A percentile compares a stretch with the other conserved stretches of the same genome.
Conservation (phyloP, 2,113 vertebrate species). For the Butorides virescens region DNA sequence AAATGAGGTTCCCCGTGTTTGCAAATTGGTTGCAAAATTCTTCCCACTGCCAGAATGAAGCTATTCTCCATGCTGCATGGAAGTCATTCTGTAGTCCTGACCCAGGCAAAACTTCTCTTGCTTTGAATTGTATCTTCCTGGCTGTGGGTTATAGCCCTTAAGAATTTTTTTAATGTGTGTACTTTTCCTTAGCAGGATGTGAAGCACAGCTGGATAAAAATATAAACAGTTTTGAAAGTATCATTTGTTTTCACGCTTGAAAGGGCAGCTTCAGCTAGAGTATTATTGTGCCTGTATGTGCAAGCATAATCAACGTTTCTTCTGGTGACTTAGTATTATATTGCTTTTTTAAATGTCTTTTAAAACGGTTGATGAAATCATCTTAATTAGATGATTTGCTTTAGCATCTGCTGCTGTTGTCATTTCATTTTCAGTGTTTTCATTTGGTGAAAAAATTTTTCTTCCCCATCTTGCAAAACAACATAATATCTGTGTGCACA, state of each 20-base stretch:
- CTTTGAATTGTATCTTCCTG: neutral
- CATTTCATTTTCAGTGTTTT: slow-evolving; percentile 34
- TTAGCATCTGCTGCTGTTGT: slow-evolving; percentile 48
- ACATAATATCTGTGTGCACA: neutral
- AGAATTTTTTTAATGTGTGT: neutral
- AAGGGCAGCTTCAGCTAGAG: neutral
- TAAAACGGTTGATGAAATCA: slow-evolving; percentile 10
- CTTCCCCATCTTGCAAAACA: neutral
- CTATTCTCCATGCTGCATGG: neutral
- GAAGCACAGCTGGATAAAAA: slow-evolving; percentile 36
- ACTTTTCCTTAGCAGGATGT: neutral
- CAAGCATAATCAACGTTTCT: slow-evolving; percentile 5
- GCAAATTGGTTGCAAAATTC: neutral
- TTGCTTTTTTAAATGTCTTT: slow-evolving; percentile 33
- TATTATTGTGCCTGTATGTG: neutral
- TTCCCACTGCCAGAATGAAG: neutral
- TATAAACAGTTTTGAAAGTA: slow-evolving; percentile 9
- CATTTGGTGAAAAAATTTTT: slow-evolving; percentile 17
- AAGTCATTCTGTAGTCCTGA: neutral
- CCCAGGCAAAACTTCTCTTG: neutral
- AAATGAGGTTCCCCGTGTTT: neutral
- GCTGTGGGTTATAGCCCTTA: neutral
- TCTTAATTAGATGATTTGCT: slow-evolving; percentile 54
- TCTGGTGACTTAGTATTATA: slow-evolving; percentile 31
- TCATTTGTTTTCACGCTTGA: slow-evolving; percentile 38